Evolutionary conservation across 2,113 vertebrate genomes (phyloP).

Genomic region (Origma solitaria): DNA sequence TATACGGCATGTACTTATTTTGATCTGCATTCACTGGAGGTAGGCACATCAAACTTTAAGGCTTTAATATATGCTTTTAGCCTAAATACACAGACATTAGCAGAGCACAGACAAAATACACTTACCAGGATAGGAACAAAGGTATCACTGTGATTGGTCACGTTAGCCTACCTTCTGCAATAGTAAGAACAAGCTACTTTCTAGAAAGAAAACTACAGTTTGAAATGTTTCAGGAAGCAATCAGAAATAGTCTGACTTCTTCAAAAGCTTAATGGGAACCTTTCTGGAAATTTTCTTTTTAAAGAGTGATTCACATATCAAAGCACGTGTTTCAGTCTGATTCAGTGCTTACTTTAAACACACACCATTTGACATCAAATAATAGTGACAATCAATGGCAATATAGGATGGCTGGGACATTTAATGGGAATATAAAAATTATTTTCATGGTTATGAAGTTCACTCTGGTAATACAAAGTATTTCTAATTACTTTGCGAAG

Average conservation of each 20-base stretch:
- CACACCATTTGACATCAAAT: background rate
- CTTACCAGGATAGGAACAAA: background rate
- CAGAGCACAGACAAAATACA: background rate
- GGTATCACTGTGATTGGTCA: background rate
- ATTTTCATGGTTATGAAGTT: background rate
- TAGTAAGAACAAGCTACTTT: background rate
- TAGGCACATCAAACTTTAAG: background rate
- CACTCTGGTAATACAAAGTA: background rate
- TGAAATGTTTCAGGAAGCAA: background rate
- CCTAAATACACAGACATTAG: background rate
- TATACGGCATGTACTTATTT: background rate
- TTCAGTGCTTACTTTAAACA: background rate
- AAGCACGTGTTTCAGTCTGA: background rate
- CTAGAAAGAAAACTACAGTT: background rate
- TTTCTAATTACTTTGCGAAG: background rate
- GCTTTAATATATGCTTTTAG: background rate
- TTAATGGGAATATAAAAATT: background rate
- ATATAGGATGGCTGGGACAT: background rate
- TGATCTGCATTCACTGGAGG: background rate
- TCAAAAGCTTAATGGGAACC: background rate
- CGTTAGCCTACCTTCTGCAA: background rate
- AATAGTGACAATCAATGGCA: background rate
- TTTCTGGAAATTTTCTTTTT: background rate
- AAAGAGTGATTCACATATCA: background rate
- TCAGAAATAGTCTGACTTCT: background rate